These are phyloP conservation scores for Onychorhynchus coronatus DNA, from an alignment of 2,113 vertebrate genomes.

Conservation along the genomic window DNA sequence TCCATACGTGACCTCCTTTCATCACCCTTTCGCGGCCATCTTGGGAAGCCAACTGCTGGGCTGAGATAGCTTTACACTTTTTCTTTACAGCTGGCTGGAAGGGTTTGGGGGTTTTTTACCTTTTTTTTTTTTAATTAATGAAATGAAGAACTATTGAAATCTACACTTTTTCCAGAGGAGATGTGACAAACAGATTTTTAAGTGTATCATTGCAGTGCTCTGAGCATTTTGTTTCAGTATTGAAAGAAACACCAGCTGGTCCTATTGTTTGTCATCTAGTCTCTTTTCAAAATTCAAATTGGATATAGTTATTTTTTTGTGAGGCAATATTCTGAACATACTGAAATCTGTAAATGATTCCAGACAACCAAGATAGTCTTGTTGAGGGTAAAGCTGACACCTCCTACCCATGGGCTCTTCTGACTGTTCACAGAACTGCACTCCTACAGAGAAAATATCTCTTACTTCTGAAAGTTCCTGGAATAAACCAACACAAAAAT, in stretches of 20 bases:
- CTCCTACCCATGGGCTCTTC: not conserved
- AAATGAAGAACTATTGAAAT: not conserved
- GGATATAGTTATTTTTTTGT: not conserved
- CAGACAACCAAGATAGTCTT: not conserved
- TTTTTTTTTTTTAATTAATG: not conserved
- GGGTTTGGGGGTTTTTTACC: not conserved
- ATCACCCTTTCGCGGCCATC: not conserved
- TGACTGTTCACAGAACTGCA: not conserved
- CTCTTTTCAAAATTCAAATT: not conserved
- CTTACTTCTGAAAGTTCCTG: not conserved
- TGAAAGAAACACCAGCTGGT: not conserved
- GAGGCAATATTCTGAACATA: not conserved
- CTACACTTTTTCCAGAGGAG: not conserved
- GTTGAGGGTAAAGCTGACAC: not conserved
- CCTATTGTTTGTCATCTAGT: not conserved
- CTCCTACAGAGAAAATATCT: not conserved
- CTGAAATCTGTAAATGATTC: not conserved
- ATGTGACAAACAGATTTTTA: not conserved
- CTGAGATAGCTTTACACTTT: not conserved
- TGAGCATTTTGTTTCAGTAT: not conserved
- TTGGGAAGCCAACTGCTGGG: not conserved
- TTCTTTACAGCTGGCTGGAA: not conserved
- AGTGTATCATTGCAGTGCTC: not conserved
- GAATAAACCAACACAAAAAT: not conserved
- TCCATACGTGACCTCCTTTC: conserved; percentile 13